Conservation (phyloP, 2,797 vertebrate genomes). For the Macropus fuliginosus region DNA sequence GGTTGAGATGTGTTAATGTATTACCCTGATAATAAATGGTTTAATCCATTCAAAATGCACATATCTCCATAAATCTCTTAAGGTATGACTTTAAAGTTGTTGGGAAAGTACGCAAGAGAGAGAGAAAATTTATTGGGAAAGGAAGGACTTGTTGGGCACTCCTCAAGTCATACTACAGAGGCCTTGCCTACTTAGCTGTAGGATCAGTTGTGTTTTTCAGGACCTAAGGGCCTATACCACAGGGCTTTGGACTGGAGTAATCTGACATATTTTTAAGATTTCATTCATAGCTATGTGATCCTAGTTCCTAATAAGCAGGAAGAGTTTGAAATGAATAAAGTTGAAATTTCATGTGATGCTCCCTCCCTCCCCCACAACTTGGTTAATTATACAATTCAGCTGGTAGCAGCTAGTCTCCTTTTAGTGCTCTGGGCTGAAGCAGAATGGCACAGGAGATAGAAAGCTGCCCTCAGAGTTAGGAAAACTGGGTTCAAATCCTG, state of each 20-base stretch:
- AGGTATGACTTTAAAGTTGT: background rate
- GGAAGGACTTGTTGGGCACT: background rate
- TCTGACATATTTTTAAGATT: background rate
- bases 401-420: background rate
- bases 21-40: background rate
- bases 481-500: background rate
- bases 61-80: background rate
- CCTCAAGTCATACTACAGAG: background rate
- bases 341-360: background rate
- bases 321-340: background rate
- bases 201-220: background rate
- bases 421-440: background rate
- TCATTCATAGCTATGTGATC: background rate
- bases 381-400: background rate
- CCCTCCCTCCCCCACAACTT: background rate
- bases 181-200: background rate
- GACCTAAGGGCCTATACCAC: background rate
- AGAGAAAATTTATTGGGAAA: background rate
- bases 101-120: background rate
- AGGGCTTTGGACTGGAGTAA: background rate
- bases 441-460: background rate
- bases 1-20: background rate
- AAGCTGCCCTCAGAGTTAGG: background rate
- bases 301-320: background rate
- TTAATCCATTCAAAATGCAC: background rate